Percentiles rank a stretch among this genome's conserved stretches.
phyloP scores from a whole-genome alignment of 2,888 invertebrate genomes.

The Metellina segmentata region DNA sequence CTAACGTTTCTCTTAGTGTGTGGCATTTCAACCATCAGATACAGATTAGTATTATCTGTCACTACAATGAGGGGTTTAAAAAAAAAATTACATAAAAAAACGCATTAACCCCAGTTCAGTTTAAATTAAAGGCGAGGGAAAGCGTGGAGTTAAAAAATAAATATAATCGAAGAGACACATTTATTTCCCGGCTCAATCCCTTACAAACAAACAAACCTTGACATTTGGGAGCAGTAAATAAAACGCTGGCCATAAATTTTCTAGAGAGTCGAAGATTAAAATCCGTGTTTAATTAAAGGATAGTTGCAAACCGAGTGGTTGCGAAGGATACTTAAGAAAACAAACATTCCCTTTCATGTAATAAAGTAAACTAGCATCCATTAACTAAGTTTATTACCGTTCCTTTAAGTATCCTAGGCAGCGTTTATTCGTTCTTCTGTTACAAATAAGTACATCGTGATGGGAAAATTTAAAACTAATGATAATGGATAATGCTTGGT shows the following conservation, averaged over 20 bases:
- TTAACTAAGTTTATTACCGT: neutral
- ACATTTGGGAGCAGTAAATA: neutral
- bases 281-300: neutral
- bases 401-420: neutral
- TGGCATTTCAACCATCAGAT: conserved; percentile 5
- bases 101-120: too few relatives aligned
- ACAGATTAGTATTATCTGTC: conserved; percentile 18
- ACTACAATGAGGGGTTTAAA: too few relatives aligned
- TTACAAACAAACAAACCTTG: neutral
- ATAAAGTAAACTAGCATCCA: neutral
- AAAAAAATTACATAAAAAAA: too few relatives aligned
- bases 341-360: neutral
- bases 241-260: neutral
- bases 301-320: neutral
- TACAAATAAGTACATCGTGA: neutral
- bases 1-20: neutral
- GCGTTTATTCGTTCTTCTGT: neutral
- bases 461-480: neutral
- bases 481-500: neutral
- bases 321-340: neutral
- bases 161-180: too few relatives aligned
- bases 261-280: neutral
- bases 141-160: too few relatives aligned
- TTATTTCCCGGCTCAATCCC: too few relatives aligned
- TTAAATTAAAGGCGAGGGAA: too few relatives aligned